Evolutionary conservation across 2,888 invertebrate genomes (phyloP).

Genomic region (Corythucha ciliata): DNA sequence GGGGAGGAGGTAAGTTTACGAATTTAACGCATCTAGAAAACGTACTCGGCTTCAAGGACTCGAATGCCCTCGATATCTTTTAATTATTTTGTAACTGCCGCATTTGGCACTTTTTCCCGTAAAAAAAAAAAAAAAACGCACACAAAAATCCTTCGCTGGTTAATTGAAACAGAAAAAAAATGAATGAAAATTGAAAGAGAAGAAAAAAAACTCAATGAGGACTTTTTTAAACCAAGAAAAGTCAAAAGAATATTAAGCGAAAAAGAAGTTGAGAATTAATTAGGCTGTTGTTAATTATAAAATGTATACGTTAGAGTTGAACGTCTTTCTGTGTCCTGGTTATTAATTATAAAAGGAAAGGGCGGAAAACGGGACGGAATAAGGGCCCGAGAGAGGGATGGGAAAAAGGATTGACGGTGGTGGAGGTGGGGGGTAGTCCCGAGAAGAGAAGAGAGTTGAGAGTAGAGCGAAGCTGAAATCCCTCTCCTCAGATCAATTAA

Average conservation of each 20-base stretch:
- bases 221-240: not conserved
- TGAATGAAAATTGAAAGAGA: not conserved
- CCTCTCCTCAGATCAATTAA: conserved; percentile 25
- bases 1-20: no score
- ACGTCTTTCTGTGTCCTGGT: conserved; percentile 2
- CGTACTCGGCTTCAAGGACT: no score
- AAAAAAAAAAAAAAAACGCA: no score
- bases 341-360: conserved; percentile 7
- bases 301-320: not conserved
- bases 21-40: no score
- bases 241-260: not conserved
- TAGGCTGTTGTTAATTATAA: conserved; percentile 3
- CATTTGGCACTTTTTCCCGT: no score
- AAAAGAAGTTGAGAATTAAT: conserved; percentile 3
- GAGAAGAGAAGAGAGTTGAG: not conserved
- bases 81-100: no score
- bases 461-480: conserved; percentile 13
- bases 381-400: not conserved
- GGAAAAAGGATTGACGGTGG: not conserved
- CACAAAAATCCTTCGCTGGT: no score
- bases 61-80: no score
- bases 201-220: not conserved
- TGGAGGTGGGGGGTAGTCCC: not conserved
- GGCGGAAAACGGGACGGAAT: no score
- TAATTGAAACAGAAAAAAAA: no score